A percentile compares a stretch with the other conserved stretches of the same genome.
Conservation (phyloP, 2,888 invertebrate genomes). For the Dolomedes plantarius region DNA sequence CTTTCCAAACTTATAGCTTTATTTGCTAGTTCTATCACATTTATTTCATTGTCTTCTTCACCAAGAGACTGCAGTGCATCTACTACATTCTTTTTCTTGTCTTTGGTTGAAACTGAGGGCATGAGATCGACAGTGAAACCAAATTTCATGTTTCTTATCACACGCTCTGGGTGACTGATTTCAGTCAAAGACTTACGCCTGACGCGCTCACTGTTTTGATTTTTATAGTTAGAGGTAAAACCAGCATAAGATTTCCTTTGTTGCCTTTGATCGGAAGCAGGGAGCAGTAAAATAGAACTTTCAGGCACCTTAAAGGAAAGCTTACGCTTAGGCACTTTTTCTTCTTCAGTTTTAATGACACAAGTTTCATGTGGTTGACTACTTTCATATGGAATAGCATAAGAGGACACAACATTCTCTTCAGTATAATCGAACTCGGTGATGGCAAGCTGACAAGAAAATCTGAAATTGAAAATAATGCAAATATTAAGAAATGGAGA, state of each 20-base stretch:
- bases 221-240: not conserved
- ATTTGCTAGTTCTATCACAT: constrained; percentile 73
- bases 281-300: not conserved
- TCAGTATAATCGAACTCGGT: constrained; percentile 80
- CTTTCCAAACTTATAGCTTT: constrained; percentile 72
- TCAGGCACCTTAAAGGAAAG: constrained; percentile 27
- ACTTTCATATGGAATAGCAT: constrained; percentile 9
- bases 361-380: constrained; percentile 3
- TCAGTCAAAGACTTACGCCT: constrained; percentile 72
- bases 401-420: constrained; percentile 49
- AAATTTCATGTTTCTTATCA: constrained; percentile 81
- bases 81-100: constrained; percentile 50
- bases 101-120: constrained; percentile 38
- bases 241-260: constrained; percentile 73
- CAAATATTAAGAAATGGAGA: not conserved
- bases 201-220: constrained; percentile 1
- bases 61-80: constrained; percentile 61
- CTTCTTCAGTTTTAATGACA: constrained; percentile 31
- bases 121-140: constrained; percentile 82
- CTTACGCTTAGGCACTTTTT: constrained; percentile 34
- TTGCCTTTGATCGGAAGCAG: not conserved
- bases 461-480: constrained; percentile 74
- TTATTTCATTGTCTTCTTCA: constrained; percentile 61
- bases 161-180: constrained; percentile 74
- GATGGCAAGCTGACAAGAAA: constrained; percentile 82